phyloP scores from a whole-genome alignment of 2,797 vertebrate species.

The Cyclura pinguis region DNA sequence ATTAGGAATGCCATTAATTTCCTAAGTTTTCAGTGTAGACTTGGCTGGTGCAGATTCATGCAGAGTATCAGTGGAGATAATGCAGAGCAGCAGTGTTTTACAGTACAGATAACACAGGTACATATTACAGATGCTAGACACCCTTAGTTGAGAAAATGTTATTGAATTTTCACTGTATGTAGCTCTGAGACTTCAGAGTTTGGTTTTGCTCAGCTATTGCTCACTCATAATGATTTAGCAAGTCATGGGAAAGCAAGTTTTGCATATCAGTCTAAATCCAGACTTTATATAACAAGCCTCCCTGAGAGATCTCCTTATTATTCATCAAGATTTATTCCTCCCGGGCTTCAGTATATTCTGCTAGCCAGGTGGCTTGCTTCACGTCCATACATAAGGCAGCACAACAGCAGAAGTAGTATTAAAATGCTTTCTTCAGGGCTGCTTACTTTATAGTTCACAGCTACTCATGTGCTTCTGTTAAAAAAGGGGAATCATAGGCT shows the following conservation, averaged over 20 bases:
- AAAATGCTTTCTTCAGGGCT: constrained; percentile 2
- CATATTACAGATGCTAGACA: constrained; percentile 1
- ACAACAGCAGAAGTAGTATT: constrained; percentile 1
- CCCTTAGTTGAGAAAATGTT: not conserved
- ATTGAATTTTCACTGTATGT: constrained; percentile 17
- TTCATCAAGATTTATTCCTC: constrained; percentile 46
- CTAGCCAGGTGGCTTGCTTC: constrained; percentile 30
- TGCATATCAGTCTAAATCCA: constrained; percentile 39
- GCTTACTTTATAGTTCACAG: constrained; percentile 8
- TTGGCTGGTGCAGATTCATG: not conserved
- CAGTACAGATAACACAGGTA: constrained; percentile 6
- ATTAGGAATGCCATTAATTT: not conserved
- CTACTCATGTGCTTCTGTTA: not conserved
- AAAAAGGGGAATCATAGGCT: not conserved
- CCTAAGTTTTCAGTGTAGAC: not conserved
- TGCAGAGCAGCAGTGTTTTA: not conserved
- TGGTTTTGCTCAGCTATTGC: constrained; percentile 17
- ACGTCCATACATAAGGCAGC: constrained; percentile 10
- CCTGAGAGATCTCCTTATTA: constrained; percentile 39
- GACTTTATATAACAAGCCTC: constrained; percentile 39
- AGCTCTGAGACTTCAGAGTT: constrained; percentile 18
- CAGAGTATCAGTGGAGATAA: not conserved
- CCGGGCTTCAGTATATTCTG: constrained; percentile 8
- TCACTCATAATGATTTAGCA: constrained; percentile 38
- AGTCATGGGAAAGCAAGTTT: constrained; percentile 45